These are phyloP conservation scores for Lottia gigantea DNA, from an alignment of 2,888 invertebrate species.

Conservation along the genomic window DNA sequence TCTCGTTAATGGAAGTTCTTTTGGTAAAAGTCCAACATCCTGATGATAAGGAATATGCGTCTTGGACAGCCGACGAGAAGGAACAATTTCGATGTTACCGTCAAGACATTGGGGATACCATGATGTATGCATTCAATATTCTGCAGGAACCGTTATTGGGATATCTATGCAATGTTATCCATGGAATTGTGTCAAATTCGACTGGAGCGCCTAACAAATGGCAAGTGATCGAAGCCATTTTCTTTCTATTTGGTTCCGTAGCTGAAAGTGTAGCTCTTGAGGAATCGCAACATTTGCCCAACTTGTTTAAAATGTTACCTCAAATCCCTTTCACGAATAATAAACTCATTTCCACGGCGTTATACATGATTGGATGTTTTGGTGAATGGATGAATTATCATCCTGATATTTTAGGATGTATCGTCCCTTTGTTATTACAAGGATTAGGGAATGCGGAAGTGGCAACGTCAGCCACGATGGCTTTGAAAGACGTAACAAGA, in stretches of 20 bases:
- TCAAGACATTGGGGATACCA: constrained; percentile 86
- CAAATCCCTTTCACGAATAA: constrained; percentile 75
- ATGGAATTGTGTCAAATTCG: constrained; percentile 37
- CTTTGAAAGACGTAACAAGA: constrained; percentile 86
- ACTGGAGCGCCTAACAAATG: constrained; percentile 41
- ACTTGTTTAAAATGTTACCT: constrained; percentile 75
- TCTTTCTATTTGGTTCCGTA: constrained; percentile 75
- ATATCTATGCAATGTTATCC: constrained; percentile 77
- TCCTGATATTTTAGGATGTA: constrained; percentile 76
- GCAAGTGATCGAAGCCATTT: constrained; percentile 74
- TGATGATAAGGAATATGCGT: constrained; percentile 71
- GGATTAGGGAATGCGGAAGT: constrained; percentile 77
- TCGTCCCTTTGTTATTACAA: constrained; percentile 77
- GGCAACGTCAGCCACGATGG: constrained; percentile 85
- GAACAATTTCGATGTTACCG: constrained; percentile 88
- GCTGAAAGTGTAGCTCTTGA: constrained; percentile 73
- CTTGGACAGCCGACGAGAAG: constrained; percentile 74
- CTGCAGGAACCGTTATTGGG: constrained; percentile 79
- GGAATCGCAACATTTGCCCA: constrained; percentile 73
- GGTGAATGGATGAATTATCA: constrained; percentile 86
- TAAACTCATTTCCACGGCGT: constrained; percentile 78
- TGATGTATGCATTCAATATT: constrained; percentile 88
- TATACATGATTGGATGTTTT: constrained; percentile 84
- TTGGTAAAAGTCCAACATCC: constrained; percentile 85
- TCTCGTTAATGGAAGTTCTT: constrained; percentile 80